Evolutionary conservation across 2,888 invertebrate genomes (phyloP).

Genomic region (Meta bourneti): DNA sequence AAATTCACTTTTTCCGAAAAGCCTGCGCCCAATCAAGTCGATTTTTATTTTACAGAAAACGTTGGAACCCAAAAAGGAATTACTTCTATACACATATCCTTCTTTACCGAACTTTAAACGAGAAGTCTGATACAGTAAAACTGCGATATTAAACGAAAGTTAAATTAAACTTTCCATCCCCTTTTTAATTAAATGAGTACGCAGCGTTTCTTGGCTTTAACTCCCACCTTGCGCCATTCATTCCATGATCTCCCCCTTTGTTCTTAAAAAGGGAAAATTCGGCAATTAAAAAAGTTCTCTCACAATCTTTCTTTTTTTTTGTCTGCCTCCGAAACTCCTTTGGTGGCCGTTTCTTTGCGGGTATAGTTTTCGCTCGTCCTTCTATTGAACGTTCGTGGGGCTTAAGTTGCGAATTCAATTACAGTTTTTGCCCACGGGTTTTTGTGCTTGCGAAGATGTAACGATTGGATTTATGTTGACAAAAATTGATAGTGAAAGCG

Average conservation of each 20-base stretch:
- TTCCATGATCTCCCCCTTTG: slow-evolving; percentile 17
- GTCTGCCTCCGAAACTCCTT: no score
- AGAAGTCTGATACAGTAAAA: not conserved
- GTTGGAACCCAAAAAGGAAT: not conserved
- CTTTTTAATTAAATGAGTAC: slow-evolving; percentile 44
- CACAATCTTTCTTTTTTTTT: not conserved
- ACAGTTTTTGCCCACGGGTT: not conserved
- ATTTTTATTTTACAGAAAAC: not conserved
- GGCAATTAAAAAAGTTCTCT: slow-evolving; percentile 49
- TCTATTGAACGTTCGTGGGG: not conserved
- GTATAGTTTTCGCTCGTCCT: not conserved
- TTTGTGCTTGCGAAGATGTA: not conserved
- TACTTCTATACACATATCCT: not conserved
- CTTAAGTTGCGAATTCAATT: slow-evolving; percentile 44
- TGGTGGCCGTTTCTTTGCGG: no score
- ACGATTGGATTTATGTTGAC: not conserved
- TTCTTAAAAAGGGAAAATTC: slow-evolving; percentile 40
- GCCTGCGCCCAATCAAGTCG: not conserved
- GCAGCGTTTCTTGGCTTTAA: slow-evolving; percentile 2
- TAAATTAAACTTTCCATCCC: slow-evolving; percentile 47
- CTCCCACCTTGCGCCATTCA: slow-evolving; percentile 5
- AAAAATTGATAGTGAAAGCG: not conserved
- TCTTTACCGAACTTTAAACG: not conserved
- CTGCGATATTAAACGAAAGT: slow-evolving; percentile 60
- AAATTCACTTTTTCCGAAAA: not conserved